Percentiles rank a stretch among this genome's conserved stretches.
These are phyloP conservation scores for Spea multiplicata DNA, from an alignment of 2,113 vertebrate species.

Conservation along the genomic window DNA sequence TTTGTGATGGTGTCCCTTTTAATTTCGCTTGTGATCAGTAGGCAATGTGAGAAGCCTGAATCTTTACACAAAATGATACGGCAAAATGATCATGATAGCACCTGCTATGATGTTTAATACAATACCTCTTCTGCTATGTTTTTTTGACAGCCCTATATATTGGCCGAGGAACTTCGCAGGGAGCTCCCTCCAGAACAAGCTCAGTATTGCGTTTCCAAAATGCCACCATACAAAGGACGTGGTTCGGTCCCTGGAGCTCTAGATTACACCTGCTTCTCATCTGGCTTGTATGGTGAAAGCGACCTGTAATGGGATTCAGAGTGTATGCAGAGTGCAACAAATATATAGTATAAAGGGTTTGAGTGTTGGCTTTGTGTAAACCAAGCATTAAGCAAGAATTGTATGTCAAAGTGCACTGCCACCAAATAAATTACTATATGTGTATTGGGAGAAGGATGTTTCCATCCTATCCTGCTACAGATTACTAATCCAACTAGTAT, in stretches of 20 bases:
- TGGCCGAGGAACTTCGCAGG: conserved; percentile 76
- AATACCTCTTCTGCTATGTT: not conserved
- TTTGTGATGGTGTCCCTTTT: too few species aligned
- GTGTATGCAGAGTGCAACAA: not conserved
- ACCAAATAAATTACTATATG: not conserved
- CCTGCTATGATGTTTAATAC: too few species aligned
- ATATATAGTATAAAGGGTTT: conserved; percentile 1
- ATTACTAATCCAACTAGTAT: too few species aligned
- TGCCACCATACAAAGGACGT: conserved; percentile 73
- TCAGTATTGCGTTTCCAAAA: conserved; percentile 82
- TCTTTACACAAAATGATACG: too few species aligned
- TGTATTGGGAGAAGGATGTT: too few species aligned
- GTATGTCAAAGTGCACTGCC: conserved; percentile 7
- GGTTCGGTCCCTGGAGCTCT: conserved; percentile 74
- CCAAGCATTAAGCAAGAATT: conserved; percentile 12
- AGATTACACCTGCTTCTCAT: conserved; percentile 81
- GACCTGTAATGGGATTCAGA: conserved; percentile 73
- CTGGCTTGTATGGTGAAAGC: conserved; percentile 81
- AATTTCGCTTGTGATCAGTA: too few species aligned
- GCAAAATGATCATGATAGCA: too few species aligned
- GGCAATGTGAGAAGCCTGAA: too few species aligned
- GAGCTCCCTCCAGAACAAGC: conserved; percentile 83
- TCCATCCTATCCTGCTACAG: too few species aligned
- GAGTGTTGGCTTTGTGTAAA: conserved; percentile 1
- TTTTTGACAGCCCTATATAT: conserved; percentile 72